Evolutionary conservation across 1,140 invertebrate genomes (phyloP).

Genomic region (Aphidius ervi): DNA sequence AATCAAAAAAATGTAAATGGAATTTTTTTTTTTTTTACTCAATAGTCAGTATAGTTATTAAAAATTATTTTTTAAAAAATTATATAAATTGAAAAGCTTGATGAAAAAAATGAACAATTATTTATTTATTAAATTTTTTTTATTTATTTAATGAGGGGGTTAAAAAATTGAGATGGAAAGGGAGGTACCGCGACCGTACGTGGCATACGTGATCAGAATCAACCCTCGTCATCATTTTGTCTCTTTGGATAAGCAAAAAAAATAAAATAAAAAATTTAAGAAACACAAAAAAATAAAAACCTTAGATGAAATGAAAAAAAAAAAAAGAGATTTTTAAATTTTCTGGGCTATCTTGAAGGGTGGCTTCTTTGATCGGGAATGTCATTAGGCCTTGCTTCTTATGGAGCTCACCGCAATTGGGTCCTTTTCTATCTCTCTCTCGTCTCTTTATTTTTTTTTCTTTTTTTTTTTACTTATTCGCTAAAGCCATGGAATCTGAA

Average conservation of each 20-base stretch:
- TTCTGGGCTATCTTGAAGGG: slow-evolving; percentile 40
- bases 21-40: too few relatives aligned
- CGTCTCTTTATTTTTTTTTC: slow-evolving; percentile 9
- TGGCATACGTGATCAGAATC: slow-evolving; percentile 46
- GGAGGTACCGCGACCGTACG: slow-evolving; percentile 15
- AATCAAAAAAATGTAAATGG: too few relatives aligned
- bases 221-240: slow-evolving; percentile 41
- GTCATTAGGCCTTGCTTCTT: slow-evolving; percentile 37
- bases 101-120: too few relatives aligned
- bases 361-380: slow-evolving; percentile 43
- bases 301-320: slow-evolving; percentile 7
- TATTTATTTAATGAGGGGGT: not conserved
- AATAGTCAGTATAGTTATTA: too few relatives aligned
- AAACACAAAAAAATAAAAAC: slow-evolving; percentile 11
- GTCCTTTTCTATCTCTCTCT: slow-evolving; percentile 6
- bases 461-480: slow-evolving; percentile 9
- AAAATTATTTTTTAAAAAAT: too few relatives aligned
- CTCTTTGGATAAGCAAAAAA: slow-evolving; percentile 31
- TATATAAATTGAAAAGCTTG: too few relatives aligned
- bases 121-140: not conserved
- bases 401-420: slow-evolving; percentile 23
- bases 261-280: slow-evolving; percentile 9
- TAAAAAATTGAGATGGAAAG: not conserved
- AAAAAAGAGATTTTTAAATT: slow-evolving; percentile 45
- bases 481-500: slow-evolving; percentile 11